These are phyloP conservation scores for Protobothrops flavoviridis DNA, from an alignment of 2,113 vertebrate species.

Conservation along the genomic window DNA sequence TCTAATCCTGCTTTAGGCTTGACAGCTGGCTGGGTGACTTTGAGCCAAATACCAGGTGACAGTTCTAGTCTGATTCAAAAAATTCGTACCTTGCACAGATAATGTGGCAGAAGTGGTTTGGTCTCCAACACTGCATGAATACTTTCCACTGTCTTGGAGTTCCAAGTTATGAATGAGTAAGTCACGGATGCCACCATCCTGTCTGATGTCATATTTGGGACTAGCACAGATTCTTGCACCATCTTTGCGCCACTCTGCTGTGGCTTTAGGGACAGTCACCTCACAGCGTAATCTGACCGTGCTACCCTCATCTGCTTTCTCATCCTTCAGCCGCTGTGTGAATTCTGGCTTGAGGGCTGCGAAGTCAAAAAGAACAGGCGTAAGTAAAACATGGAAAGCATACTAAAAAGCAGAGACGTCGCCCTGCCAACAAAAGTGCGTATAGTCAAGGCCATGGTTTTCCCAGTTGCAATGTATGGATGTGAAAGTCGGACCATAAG, in stretches of 20 bases:
- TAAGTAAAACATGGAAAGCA: neutral
- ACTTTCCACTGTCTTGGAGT: slow-evolving; percentile 83
- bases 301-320: slow-evolving; percentile 63
- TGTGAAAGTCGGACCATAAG: too few relatives aligned
- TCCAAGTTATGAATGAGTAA: slow-evolving; percentile 77
- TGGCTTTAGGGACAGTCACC: slow-evolving; percentile 54
- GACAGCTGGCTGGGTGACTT: too few relatives aligned
- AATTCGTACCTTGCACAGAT: slow-evolving; percentile 78
- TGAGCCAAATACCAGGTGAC: too few relatives aligned
- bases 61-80: neutral
- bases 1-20: too few relatives aligned
- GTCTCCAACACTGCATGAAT: slow-evolving; percentile 79
- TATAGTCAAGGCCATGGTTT: too few relatives aligned
- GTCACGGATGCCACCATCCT: slow-evolving; percentile 68
- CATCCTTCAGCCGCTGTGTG: slow-evolving; percentile 59
- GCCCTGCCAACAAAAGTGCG: too few relatives aligned
- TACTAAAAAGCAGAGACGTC: too few relatives aligned
- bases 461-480: too few relatives aligned
- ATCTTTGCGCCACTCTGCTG: slow-evolving; percentile 76
- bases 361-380: slow-evolving; percentile 14
- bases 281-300: slow-evolving; percentile 66
- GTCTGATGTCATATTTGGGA: slow-evolving; percentile 82
- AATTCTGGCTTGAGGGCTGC: slow-evolving; percentile 58
- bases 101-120: slow-evolving; percentile 72
- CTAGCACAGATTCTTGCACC: slow-evolving; percentile 63